Evolutionary conservation across 1,140 invertebrate genomes (phyloP), one percentile per base, ranked within the genome.

Genomic region (Heliothis virescens): DNA sequence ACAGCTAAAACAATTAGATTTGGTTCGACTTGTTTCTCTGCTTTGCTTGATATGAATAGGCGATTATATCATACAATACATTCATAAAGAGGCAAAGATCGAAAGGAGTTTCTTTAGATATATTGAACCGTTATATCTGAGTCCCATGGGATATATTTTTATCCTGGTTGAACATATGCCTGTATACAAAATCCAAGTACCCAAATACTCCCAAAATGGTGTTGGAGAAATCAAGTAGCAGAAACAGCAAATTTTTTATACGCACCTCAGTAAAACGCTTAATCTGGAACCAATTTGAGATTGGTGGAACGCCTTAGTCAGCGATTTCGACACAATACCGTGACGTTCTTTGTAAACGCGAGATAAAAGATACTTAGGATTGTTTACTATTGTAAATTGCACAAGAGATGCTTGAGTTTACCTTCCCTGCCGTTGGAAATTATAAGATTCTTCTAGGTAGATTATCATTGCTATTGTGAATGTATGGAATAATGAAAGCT

Each of bases 291-390:
- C 10, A 74, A 74, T 72, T 13, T 29, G 3, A 53, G 67, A 71
- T 73, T 73, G 16, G 53, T 48, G 57, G 55, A 60, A 74, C 72
- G 53, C 15, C 63, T 57, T 47, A 60, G 60, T 74, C 41, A 60
- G 57, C 53, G 72, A 60, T 74, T 74, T 74, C 57, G 5, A 60
- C 57, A 74, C 57, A 74, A 74, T 60, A 11, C 72, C 72, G 72
- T 74, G 72, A 74, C 53, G 72, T 21, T 29, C 21, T 13, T n/a
- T 13, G 53, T 74, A 60, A 26, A 15, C 41, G 5, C 16, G 12
- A 74, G 41, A 74, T 60, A 60, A 74, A 74, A 9, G 3, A 72
- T 74, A 47, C 15, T 26, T n/a, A 74, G 60, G 34, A 74, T 41
- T 74, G 72, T 60, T 74, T 21, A 34, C 52, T 52, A 55, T 72